Percentiles rank a stretch among this genome's conserved stretches.
These are phyloP conservation scores for Lepus europaeus DNA, from an alignment of 2,113 vertebrate genomes.

Conservation along the genomic window DNA sequence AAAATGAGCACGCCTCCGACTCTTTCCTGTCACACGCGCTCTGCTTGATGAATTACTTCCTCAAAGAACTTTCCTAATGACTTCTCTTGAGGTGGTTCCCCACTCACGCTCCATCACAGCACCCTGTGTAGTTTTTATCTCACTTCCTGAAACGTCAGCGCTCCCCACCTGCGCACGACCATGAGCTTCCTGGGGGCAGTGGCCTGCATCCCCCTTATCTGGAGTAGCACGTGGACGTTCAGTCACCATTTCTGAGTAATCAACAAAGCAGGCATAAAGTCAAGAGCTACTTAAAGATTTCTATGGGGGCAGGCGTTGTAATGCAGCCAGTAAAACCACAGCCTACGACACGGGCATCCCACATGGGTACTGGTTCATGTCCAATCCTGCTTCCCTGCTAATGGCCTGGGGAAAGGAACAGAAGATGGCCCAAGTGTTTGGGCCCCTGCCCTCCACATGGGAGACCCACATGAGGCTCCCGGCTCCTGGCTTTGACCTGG, in stretches of 20 bases:
- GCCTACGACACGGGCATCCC: too few relatives aligned
- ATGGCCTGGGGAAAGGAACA: too few relatives aligned
- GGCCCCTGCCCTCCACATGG: too few relatives aligned
- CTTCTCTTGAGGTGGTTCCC: background rate
- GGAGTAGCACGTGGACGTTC: background rate
- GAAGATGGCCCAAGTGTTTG: too few relatives aligned
- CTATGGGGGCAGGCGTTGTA: too few relatives aligned
- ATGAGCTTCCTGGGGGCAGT: background rate
- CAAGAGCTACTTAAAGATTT: background rate
- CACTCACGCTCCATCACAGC: background rate
- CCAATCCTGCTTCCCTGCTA: too few relatives aligned
- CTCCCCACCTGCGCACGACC: rapidly evolving
- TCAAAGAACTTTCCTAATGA: conserved; percentile 50
- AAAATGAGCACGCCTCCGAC: background rate
- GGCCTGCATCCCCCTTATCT: background rate
- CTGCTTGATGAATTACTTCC: conserved; percentile 60
- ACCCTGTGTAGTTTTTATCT: background rate
- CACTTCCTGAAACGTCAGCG: conserved; percentile 18
- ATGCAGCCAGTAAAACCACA: too few relatives aligned
- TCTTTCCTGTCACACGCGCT: background rate
- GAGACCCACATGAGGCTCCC: too few relatives aligned
- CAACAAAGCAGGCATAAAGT: background rate
- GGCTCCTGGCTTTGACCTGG: too few relatives aligned
- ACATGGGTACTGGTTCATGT: too few relatives aligned
- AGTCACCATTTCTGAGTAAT: background rate